These are phyloP conservation scores for Coregonus ussuriensis DNA, from an alignment of 2,797 vertebrate genomes.

Conservation along the genomic window DNA sequence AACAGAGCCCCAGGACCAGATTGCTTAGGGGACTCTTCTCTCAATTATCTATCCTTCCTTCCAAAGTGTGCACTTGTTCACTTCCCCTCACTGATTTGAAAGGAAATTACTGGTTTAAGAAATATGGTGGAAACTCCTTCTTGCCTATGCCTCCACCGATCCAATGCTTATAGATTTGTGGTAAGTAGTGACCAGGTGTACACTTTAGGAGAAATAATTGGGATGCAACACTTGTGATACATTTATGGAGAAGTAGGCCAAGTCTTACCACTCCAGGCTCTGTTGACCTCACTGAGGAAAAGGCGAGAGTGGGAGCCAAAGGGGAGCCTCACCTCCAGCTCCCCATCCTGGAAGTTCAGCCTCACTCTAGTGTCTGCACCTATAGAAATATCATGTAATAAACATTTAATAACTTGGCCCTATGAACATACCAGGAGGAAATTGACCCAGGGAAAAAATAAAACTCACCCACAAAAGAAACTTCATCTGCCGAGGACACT, in stretches of 20 bases:
- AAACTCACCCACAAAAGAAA: slow-evolving; percentile 77
- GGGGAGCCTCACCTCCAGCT: slow-evolving; percentile 79
- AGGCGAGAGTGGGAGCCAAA: slow-evolving; percentile 89
- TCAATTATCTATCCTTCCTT: too few species aligned
- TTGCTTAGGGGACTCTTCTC: too few species aligned
- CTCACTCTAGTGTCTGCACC: slow-evolving; percentile 87
- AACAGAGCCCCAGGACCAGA: too few species aligned
- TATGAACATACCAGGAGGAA: background rate
- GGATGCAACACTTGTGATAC: background rate
- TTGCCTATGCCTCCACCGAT: too few species aligned
- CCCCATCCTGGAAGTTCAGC: slow-evolving; percentile 72
- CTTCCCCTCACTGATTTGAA: too few species aligned
- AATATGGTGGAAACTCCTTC: too few species aligned
- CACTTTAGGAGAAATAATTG: too few species aligned
- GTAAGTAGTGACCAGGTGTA: too few species aligned
- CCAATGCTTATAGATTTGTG: too few species aligned
- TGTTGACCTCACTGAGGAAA: slow-evolving; percentile 84
- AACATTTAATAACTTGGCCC: background rate
- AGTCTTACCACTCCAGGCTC: slow-evolving; percentile 80
- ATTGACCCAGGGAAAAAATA: background rate
- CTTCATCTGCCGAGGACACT: slow-evolving; percentile 79
- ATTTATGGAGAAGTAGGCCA: background rate
- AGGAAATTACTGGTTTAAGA: too few species aligned
- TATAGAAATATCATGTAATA: slow-evolving; percentile 41
- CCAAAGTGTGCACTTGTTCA: too few species aligned